Evolutionary conservation across 2,113 vertebrate genomes (phyloP), one percentile per base, ranked within the genome.

Genomic region (Conger conger): DNA sequence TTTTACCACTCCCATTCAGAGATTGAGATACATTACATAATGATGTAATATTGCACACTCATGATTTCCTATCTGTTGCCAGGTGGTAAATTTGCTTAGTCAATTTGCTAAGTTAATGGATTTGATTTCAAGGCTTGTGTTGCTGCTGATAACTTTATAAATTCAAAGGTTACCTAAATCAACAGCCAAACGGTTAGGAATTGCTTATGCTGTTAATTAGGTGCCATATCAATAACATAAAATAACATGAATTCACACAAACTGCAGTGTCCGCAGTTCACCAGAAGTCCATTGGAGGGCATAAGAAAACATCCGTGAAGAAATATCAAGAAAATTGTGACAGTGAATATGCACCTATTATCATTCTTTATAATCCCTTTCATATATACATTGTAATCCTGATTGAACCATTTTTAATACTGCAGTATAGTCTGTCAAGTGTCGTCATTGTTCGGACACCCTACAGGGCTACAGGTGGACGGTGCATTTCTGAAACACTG

Each of bases 271-370:
- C 36, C 50, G 83, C 83, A 84, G 83, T 84, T 84, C 83, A 80
- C 83, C 57, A 40, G 27, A 63, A 80, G 53, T 60, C 83, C 83
- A 84, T 84, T 60, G 83, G 83, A 80, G 83, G 83, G 83, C 77
- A 63, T 84, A 80, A 84, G 83, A 78, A 84, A 80, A 80, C 83
- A 84, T 80, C 83, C 83, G 79, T 84, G 60, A 84, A 73, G 53
- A 63, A 79, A 84, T 33, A 42, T 16, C 37, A 53, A 38, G n/a
- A 33, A 45, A 42, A 60, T 57, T 53, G 15, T 37, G 30, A 77
- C 35, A 77, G 36, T 27, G 45, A 84, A 37, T 18, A 20, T 76
- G 38, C n/a, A 83, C 38, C 73, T 63, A 13, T 63, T 63, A 63
- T 73, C 30, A 73, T 30, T 33, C n/a, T 15, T 30, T 33, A 73